Evolutionary conservation across 2,113 vertebrate genomes (phyloP), one percentile per base, ranked within the genome.

Genomic region (Egretta garzetta): DNA sequence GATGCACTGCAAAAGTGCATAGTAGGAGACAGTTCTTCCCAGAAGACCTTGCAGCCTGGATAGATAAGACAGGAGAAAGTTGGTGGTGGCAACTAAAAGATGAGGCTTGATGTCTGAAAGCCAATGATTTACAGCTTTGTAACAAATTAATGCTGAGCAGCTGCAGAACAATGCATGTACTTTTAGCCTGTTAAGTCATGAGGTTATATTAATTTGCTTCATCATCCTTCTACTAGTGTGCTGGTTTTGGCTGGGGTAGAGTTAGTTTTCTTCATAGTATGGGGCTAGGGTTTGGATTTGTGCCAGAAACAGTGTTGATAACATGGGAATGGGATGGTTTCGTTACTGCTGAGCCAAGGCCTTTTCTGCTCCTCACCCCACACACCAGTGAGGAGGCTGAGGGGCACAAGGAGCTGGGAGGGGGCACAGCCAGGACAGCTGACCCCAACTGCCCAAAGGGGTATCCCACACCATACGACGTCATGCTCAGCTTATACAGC

Each of bases 381-480:
- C n/a, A 22, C 14, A 10, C 22, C 58, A 24, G 22, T 2, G 4
- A 60, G 58, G 3, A 6, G 56, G 58, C 22, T 24, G 58, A 22
- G n/a, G n/a, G 22, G 58, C n/a, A 24, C n/a, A 24, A 35, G 58
- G 1, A 35, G 22, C 4, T 60, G 58, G n/a, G 58, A 60, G n/a
- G 58, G 14, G n/a, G 24, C n/a, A 26, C 22, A 11, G n/a, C 9
- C 1, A 14, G 58, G 58, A 35, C 58, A 35, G 58, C 58, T 26
- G 58, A 35, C n/a, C n/a, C 58, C 58, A 60, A 1, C 58, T 60
- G 58, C 5, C n/a, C n/a, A 15, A 35, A 24, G n/a, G n/a, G 58
- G 10, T 24, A 16, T 24, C 6, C 58, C n/a, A 35, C 0, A 60
- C 22, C 22, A 17, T 17, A 16, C 16, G 9, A 6, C 14, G 0